Evolutionary conservation across 2,888 invertebrate genomes (phyloP).

Genomic region (Eristalis arbustorum): DNA sequence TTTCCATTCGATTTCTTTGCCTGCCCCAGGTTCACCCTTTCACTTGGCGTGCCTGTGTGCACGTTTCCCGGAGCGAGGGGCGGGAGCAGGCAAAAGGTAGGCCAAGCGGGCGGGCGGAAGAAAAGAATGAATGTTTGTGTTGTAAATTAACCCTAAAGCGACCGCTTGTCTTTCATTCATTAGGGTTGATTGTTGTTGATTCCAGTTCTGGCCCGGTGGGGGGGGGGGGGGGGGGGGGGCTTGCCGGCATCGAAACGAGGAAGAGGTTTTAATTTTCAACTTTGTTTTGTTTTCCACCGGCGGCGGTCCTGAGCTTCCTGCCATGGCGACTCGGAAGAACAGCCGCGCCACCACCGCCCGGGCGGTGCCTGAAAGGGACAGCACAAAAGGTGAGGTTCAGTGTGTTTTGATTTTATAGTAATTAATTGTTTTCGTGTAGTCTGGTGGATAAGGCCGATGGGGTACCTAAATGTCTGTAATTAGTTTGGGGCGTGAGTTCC

Average conservation of each 20-base stretch:
- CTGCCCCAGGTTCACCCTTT: conserved; percentile 12
- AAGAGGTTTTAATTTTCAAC: conserved; percentile 56
- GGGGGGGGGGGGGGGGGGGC: not conserved
- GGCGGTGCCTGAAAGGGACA: not conserved
- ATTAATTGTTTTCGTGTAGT: conserved; percentile 45
- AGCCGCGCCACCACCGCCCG: not conserved
- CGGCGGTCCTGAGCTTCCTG: not conserved
- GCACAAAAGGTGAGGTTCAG: not conserved
- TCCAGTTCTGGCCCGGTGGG: conserved; percentile 10
- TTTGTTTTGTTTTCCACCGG: conserved; percentile 10
- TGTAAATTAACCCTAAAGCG: conserved; percentile 70
- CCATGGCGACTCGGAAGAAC: too few species aligned
- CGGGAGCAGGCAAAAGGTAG: not conserved
- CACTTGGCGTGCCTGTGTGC: conserved; percentile 12
- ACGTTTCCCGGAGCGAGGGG: conserved; percentile 38
- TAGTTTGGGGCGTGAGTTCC: not conserved
- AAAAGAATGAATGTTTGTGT: conserved; percentile 62
- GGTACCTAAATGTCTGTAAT: not conserved
- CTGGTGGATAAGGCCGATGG: not conserved
- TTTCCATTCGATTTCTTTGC: conserved; percentile 6
- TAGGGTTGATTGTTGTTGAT: conserved; percentile 69
- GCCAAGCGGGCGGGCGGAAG: not conserved
- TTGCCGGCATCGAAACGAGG: not conserved
- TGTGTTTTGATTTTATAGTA: conserved; percentile 37
- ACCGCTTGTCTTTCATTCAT: conserved; percentile 71